These are phyloP conservation scores for Battus philenor DNA, from an alignment of 1,140 invertebrate species.

Conservation along the genomic window DNA sequence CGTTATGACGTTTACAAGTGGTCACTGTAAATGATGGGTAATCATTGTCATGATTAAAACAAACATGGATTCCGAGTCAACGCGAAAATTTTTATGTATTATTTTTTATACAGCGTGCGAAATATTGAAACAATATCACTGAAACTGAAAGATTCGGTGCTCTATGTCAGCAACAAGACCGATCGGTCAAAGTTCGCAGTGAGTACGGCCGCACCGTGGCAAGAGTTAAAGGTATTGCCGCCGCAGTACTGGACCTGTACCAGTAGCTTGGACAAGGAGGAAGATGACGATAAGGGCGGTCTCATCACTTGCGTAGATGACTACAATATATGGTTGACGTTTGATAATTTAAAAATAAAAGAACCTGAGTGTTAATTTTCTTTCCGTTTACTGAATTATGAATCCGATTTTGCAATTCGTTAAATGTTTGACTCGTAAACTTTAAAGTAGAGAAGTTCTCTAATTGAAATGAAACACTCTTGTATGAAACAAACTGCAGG, in stretches of 20 bases:
- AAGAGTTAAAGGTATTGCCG: slow-evolving; percentile 16
- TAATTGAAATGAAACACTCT: too few species aligned
- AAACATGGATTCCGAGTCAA: too few species aligned
- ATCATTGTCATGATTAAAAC: too few species aligned
- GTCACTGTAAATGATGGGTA: too few species aligned
- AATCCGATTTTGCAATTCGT: too few species aligned
- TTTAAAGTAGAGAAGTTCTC: too few species aligned
- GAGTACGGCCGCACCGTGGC: slow-evolving; percentile 35
- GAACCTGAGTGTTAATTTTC: too few species aligned
- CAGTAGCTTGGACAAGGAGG: slow-evolving; percentile 26
- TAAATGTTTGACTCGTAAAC: too few species aligned
- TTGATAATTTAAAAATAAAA: slow-evolving; percentile 42
- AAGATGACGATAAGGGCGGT: slow-evolving; percentile 20
- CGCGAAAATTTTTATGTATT: background rate
- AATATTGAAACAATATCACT: slow-evolving; percentile 32
- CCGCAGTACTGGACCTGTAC: slow-evolving; percentile 36
- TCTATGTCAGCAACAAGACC: slow-evolving; percentile 26
- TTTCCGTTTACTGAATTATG: too few species aligned
- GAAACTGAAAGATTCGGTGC: slow-evolving; percentile 24
- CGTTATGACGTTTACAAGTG: too few species aligned
- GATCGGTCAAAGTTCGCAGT: slow-evolving; percentile 35
- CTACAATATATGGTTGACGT: slow-evolving; percentile 33
- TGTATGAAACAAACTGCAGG: too few species aligned
- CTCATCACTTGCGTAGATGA: slow-evolving; percentile 30
- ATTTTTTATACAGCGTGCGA: slow-evolving; percentile 30